These are phyloP conservation scores for Orientallactaga bullata DNA, from an alignment of 2,113 vertebrate species.

Conservation along the genomic window DNA sequence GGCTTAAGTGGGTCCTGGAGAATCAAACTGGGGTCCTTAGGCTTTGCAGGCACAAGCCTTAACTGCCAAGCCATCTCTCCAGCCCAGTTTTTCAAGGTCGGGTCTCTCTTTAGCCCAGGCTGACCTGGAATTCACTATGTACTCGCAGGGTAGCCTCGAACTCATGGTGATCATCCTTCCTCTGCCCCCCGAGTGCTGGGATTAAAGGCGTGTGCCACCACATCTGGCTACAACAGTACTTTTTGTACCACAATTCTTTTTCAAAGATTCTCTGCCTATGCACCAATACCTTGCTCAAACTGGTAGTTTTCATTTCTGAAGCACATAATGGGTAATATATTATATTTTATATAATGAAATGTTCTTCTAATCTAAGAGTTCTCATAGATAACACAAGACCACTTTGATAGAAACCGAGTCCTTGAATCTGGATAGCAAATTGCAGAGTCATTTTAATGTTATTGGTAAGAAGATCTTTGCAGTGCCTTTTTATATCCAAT, in stretches of 20 bases:
- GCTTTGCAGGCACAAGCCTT: no score
- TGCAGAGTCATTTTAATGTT: conserved; percentile 25
- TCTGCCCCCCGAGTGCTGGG: no score
- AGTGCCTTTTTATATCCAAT: background rate
- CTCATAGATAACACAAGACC: background rate
- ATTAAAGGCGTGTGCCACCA: no score
- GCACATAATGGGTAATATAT: background rate
- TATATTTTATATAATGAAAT: background rate
- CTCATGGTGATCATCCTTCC: no score
- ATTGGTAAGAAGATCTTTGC: conserved; percentile 3
- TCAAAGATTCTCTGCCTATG: conserved; percentile 15
- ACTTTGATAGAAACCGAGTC: background rate
- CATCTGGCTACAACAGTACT: background rate
- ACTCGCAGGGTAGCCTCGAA: no score
- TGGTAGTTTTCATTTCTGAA: background rate
- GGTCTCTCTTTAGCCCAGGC: no score
- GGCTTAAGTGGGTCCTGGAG: no score
- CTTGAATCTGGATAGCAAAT: conserved; percentile 36
- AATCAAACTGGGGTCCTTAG: no score
- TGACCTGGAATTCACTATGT: no score
- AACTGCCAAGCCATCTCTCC: no score
- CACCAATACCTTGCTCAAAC: background rate
- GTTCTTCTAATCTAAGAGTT: background rate
- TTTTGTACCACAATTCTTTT: background rate
- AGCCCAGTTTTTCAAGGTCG: no score